phyloP scores from a whole-genome alignment of 2,797 vertebrate species.

The Coreius guichenoti region DNA sequence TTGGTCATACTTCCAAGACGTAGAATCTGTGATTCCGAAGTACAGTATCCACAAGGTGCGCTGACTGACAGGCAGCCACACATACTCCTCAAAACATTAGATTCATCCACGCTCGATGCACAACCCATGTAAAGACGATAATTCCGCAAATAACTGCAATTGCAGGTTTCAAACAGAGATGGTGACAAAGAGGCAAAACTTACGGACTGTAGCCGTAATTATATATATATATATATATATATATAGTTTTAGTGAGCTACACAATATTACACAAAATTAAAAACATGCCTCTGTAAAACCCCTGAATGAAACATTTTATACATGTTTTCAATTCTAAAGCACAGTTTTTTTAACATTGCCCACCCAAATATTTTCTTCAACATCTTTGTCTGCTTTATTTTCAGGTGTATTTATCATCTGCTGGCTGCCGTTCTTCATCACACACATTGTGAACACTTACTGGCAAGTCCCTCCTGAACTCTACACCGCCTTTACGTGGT shows the following conservation, averaged over 20 bases:
- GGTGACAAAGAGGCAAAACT: too few relatives aligned
- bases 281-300: not conserved
- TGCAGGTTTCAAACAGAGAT: too few relatives aligned
- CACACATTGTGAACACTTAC: constrained; percentile 97
- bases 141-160: too few relatives aligned
- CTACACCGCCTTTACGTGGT: constrained; percentile 98
- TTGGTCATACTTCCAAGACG: too few relatives aligned
- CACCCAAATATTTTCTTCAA: not conserved
- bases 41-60: too few relatives aligned
- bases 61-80: too few relatives aligned
- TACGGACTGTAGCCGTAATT: too few relatives aligned
- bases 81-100: too few relatives aligned
- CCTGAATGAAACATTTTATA: not conserved
- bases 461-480: constrained; percentile 91
- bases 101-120: too few relatives aligned
- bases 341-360: not conserved
- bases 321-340: not conserved
- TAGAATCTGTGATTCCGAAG: too few relatives aligned
- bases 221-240: too few relatives aligned
- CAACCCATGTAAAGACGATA: too few relatives aligned
- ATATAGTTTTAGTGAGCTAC: not conserved
- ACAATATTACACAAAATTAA: not conserved
- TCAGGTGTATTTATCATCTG: constrained; percentile 99
- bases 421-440: constrained; percentile 99
- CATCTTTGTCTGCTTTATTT: constrained; percentile 50